Evolutionary conservation across 2,888 invertebrate genomes (phyloP).

Genomic region (Chaitophorus viminalis): DNA sequence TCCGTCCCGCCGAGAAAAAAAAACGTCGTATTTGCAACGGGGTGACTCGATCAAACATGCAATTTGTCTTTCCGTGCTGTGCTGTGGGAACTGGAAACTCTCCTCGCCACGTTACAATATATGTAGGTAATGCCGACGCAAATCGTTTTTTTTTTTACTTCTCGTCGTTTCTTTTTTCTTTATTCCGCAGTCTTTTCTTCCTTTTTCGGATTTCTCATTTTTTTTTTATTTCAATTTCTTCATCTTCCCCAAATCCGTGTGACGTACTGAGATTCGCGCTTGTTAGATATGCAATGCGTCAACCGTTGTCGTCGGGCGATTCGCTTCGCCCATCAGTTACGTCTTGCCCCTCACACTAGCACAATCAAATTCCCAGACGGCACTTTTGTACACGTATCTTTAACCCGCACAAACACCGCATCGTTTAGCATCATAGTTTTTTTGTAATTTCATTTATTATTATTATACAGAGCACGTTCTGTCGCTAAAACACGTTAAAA

Average conservation of each 20-base stretch:
- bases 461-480: no score
- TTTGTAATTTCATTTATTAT: not conserved
- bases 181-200: not conserved
- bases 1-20: not conserved
- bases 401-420: no score
- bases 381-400: not conserved
- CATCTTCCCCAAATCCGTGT: not conserved
- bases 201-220: not conserved
- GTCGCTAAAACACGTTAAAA: no score
- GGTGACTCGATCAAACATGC: not conserved
- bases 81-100: constrained; percentile 26
- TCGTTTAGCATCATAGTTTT: no score
- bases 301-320: constrained; percentile 4
- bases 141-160: not conserved
- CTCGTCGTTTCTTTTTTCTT: not conserved
- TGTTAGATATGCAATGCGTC: not conserved
- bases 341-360: not conserved
- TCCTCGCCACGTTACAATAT: not conserved
- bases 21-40: not conserved
- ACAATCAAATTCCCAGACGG: not conserved
- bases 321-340: constrained; percentile 13
- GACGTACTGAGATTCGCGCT: not conserved
- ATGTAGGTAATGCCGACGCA: not conserved
- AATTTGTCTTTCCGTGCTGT: constrained; percentile 21
- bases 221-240: not conserved